Conservation (phyloP, 2,888 invertebrate species). For the Tenthredo distinguenda region DNA sequence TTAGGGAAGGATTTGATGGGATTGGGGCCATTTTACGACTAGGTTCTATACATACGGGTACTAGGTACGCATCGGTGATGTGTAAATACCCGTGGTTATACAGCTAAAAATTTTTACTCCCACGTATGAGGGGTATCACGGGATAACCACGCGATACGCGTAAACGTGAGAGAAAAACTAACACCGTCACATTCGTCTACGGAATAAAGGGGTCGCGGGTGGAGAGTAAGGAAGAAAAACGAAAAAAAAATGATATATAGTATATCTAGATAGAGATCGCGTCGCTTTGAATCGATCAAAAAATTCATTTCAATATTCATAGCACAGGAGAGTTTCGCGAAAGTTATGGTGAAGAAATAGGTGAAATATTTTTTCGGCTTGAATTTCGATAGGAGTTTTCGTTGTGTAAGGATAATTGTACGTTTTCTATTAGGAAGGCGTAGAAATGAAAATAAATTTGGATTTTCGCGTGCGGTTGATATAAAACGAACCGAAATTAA, state of each 20-base stretch:
- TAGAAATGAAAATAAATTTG: neutral
- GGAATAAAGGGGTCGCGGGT: neutral
- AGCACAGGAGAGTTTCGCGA: neutral
- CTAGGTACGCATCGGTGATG: neutral
- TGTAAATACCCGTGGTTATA: neutral
- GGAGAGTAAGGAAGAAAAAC: neutral
- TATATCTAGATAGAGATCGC: neutral
- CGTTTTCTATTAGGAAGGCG: neutral
- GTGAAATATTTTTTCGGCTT: neutral
- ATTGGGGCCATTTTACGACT: neutral
- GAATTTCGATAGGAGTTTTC: neutral
- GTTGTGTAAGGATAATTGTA: neutral
- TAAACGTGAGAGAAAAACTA: neutral
- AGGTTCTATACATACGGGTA: neutral
- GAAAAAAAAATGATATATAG: no score
- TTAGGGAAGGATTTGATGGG: conserved; percentile 1
- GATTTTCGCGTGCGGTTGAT: neutral
- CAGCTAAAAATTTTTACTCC: neutral
- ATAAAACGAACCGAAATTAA: neutral
- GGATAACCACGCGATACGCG: neutral
- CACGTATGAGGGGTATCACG: neutral
- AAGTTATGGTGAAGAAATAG: neutral
- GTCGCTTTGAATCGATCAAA: neutral
- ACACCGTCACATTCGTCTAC: neutral
- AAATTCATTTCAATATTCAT: neutral